Base-by-base conservation (phyloP, 2,113 vertebrate species). In the Tragelaphus imberbis region DNA sequence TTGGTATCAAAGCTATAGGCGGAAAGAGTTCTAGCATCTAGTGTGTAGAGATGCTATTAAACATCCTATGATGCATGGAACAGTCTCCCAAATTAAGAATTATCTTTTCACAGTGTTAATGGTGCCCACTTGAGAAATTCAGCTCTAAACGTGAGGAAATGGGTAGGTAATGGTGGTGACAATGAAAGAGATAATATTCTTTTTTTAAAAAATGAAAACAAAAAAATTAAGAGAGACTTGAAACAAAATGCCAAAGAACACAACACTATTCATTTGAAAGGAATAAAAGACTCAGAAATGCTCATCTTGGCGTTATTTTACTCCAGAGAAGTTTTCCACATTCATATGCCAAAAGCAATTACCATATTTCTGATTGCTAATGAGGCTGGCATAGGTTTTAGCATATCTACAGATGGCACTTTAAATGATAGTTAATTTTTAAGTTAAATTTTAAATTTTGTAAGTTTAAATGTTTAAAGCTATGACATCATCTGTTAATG, bases 281-380 rank as follows among this genome's bases (percentile, higher is more conserved):
- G 61, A 88, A 88, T 44, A 53, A 71, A 95, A 71, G 59, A 79
- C 27, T 77, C 40, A 96, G 40, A 97, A 96, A 96, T 92, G 56
- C 3, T 85, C 65, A 85, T 91, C 68, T 91, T 97, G 93, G 61
- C 61, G 65, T 91, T 84, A 88, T 95, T 91, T 96, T 81, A 89
- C 79, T 86, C 77, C 84, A 33, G 94, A 91, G 94, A 97, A 90
- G 81, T 91, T 81, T 95, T 80, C n/a, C 51, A 96, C 17, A 36
- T 95, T 84, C 56, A 28, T 59, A 75, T 59, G 92, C 97, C 97
- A 97, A 97, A 85, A 81, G 68, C 58, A 97, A 96, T 97, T 94
- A 98, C 81, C 97, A 92, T 97, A 97, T 96, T 98, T 79, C 85
- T 98, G 94, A 96, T 95, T 97, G 90, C 85, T 96, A 98, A 98